phyloP scores from a whole-genome alignment of 1,140 invertebrate genomes.

The Trypoxylus dichotomus region DNA sequence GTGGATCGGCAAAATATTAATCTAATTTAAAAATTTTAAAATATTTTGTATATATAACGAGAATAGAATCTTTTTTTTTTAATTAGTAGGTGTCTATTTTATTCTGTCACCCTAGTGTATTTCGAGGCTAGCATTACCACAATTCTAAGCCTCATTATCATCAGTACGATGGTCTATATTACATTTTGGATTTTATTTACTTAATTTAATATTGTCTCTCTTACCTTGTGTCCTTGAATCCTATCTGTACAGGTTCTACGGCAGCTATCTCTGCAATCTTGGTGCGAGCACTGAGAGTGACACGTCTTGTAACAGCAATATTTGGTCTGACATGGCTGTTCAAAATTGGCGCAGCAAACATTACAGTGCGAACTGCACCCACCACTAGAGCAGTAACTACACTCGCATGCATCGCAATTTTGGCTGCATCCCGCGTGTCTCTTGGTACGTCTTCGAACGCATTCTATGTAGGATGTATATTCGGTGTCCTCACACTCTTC shows the following conservation, averaged over 20 bases:
- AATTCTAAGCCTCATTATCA: no score
- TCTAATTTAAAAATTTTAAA: no score
- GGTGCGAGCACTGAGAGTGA: conserved; percentile 37
- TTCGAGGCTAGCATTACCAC: no score
- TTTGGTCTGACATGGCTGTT: conserved; percentile 39
- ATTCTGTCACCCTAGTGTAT: no score
- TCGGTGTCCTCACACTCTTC: conserved; percentile 31
- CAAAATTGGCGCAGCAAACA: conserved; percentile 39
- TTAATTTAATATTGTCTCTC: background rate
- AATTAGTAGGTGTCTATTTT: no score
- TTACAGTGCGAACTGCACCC: conserved; percentile 39
- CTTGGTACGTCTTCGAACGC: conserved; percentile 28
- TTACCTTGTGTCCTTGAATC: conserved; percentile 24
- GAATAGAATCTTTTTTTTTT: no score
- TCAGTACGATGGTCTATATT: no score
- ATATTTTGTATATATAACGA: no score
- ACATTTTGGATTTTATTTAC: background rate
- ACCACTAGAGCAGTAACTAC: conserved; percentile 23
- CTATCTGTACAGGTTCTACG: conserved; percentile 40
- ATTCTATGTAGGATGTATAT: conserved; percentile 30
- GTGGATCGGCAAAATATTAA: no score
- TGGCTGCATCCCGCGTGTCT: background rate
- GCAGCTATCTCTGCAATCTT: conserved; percentile 41
- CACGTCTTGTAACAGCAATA: conserved; percentile 48
- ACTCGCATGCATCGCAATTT: conserved; percentile 33